Conservation (phyloP, 2,888 invertebrate genomes). For the Cryptophagus acutangulus region DNA sequence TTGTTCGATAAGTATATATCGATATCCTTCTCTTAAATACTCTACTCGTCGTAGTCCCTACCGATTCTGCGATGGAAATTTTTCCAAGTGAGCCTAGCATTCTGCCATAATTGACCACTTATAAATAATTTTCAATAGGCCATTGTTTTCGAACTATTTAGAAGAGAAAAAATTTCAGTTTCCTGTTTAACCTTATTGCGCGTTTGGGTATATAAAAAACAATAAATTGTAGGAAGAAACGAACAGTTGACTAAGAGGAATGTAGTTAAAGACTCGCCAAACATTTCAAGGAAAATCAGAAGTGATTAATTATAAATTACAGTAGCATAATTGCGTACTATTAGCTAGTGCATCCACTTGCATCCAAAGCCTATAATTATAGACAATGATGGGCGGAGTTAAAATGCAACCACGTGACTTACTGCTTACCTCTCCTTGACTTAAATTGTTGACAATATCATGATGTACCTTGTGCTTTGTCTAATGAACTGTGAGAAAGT, state of each 20-base stretch:
- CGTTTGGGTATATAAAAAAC: not conserved
- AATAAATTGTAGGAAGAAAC: not conserved
- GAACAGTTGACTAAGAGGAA: conserved; percentile 1
- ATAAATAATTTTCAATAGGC: too few relatives aligned
- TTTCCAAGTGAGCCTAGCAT: too few relatives aligned
- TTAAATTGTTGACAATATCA: conserved; percentile 5
- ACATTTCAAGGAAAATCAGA: conserved; percentile 26
- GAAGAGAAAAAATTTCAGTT: not conserved
- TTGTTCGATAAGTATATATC: too few relatives aligned
- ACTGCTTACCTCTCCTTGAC: not conserved
- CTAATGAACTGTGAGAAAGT: too few relatives aligned
- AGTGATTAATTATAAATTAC: conserved; percentile 41
- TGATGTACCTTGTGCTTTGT: too few relatives aligned
- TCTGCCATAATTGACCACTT: too few relatives aligned
- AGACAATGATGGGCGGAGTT: conserved; percentile 43
- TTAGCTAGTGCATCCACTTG: conserved; percentile 36
- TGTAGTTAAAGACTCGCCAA: conserved; percentile 5
- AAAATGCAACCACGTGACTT: conserved; percentile 6
- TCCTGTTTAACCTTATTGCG: not conserved
- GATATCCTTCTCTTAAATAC: too few relatives aligned
- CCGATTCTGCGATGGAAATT: too few relatives aligned
- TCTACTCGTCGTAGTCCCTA: too few relatives aligned
- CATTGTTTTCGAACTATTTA: conserved; percentile 5
- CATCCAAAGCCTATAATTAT: conserved; percentile 42
- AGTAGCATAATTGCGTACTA: conserved; percentile 45